Base-by-base conservation (phyloP, 2,113 vertebrate species). In the Nesoenas mayeri region DNA sequence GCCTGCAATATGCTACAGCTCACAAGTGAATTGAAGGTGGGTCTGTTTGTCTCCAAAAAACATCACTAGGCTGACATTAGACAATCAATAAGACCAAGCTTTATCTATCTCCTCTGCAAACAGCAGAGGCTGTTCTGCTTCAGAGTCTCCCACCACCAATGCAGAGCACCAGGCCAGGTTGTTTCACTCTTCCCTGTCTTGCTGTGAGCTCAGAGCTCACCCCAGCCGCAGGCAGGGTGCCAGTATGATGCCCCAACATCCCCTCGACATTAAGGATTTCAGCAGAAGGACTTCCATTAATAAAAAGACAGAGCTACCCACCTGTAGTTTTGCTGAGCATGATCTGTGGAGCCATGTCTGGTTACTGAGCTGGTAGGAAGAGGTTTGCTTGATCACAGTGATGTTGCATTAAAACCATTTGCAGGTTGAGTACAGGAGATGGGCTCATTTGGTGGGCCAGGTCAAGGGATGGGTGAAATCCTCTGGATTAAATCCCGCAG, bases 251-350 rank as follows among this genome's bases (percentile, higher is more conserved):
- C 28, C 65, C 40, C n/a, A 67, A 1, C n/a, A 6, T 2, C 14
- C 25, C 22, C 48, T 2, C 1, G 1, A 42, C 57, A n/a, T 1
- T 22, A 6, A 67, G 13, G 3, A 66, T 25, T 32, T 31, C 80
- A 13, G 10, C 1, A 7, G 38, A 40, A 3, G 0, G 5, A 4
- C 8, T 54, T 51, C 69, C 60, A 32, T 0, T 15, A 53, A 53
- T 16, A 40, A 40, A 53, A 0, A 25, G 58, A 48, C 19, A 53
- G 44, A 65, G 38, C 29, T 57, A 34, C 44, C 21, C 36, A 58
- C 69, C 11, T 10, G 36, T 18, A 17, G 24, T 3, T 65, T 6
- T 32, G 26, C 83, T 62, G n/a, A 62, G n/a, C 1, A 0, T 1
- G 28, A 57, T 21, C 72, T 60, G n/a, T 3, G 25, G 29, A 74